Conservation (phyloP, 2,113 vertebrate species). For the Upupa epops region DNA sequence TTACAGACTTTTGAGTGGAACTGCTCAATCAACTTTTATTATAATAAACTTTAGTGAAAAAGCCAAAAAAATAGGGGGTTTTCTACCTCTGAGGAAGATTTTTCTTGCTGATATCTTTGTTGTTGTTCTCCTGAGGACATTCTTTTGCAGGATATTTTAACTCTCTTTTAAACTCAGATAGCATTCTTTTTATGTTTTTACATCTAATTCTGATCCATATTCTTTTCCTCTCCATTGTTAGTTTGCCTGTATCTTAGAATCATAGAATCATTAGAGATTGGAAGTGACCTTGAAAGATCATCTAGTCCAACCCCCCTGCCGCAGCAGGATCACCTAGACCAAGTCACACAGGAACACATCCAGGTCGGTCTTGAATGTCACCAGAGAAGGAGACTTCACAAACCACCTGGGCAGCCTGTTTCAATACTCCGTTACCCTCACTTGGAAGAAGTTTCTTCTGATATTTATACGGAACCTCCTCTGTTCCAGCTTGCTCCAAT, state of each 20-base stretch:
- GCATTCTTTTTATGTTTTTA: background rate
- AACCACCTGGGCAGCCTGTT: too few relatives aligned
- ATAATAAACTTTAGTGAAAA: background rate
- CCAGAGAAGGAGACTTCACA: too few relatives aligned
- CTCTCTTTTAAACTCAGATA: background rate
- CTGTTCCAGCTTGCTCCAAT: too few relatives aligned
- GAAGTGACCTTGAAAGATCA: too few relatives aligned
- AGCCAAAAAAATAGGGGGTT: background rate
- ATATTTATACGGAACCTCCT: too few relatives aligned
- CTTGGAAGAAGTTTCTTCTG: too few relatives aligned
- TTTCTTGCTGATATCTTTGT: background rate
- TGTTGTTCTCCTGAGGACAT: background rate
- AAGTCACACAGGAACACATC: too few relatives aligned
- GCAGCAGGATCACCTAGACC: too few relatives aligned
- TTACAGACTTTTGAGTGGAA: background rate
- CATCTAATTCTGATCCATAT: background rate
- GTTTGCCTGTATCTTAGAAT: background rate
- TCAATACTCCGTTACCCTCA: too few relatives aligned
- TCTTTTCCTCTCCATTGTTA: background rate
- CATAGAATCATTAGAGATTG: too few relatives aligned
- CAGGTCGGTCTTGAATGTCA: too few relatives aligned
- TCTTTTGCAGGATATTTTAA: background rate
- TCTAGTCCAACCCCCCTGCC: too few relatives aligned
- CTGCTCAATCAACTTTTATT: background rate
- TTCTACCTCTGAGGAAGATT: background rate